Base-by-base conservation (phyloP, 2,888 invertebrate genomes). In the Acanthacorydalis orientalis region DNA sequence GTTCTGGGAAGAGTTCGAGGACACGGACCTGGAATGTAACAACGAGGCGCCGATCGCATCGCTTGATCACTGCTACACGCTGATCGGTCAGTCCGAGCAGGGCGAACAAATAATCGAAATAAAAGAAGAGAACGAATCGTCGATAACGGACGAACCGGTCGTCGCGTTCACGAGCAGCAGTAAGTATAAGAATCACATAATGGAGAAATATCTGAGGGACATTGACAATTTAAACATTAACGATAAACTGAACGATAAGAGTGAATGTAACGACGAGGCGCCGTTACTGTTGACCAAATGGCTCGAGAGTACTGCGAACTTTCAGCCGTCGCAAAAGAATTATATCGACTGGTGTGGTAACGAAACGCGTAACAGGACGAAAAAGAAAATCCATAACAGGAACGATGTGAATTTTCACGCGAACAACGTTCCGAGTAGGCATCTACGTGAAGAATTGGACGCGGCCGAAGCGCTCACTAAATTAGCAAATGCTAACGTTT, bases 381-480 rank as follows among this genome's bases (percentile, higher is more conserved):
- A 55, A 46, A 53, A 50, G 35, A 47, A 43, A 1, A 51, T 43
- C 15, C 12, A 32, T 11, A 10, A 50, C 4, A 45, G 46, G 16
- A 50, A 50, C 14, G 51, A 51, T 43, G 39, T 53, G 39, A 44
- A 44, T 51, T 55, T 44, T 49, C 56, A 50, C 37, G 40, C 47
- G 43, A 42, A 49, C 43, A 12, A 51, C 49, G 45, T 48, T 49
- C 33, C 49, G 50, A 35, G 54, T 53, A 39, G 64, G 46, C 80
- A 82, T 59, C 80, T 78, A 47, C 73, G 77, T 55, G 82, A 83
- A 57, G 83, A 84, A 59, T 69, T 84, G 16, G 83, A 83, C 58
- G 83, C 83, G 0, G 83, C 83, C 1, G 81, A 83, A 51, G 82
- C 83, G 0, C 65, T 84, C 7, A 82, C 83, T 1, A 74, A 75